Conservation (phyloP, 2,113 vertebrate species). For the Desmodus rotundus region DNA sequence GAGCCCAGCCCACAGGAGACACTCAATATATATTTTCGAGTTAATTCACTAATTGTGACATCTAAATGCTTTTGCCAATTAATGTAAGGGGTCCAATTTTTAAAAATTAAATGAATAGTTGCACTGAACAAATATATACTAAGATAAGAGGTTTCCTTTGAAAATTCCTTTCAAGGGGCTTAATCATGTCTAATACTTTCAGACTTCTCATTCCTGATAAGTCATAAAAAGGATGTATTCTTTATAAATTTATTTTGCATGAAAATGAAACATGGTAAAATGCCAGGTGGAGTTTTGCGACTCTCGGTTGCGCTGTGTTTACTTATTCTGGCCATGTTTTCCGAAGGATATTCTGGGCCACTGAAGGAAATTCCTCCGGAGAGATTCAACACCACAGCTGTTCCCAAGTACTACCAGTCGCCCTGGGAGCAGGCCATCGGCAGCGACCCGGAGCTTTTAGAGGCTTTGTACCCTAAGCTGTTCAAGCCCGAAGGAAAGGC, state of each 20-base stretch:
- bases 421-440: constrained; percentile 94
- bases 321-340: background rate
- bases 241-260: background rate
- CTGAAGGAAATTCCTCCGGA: constrained; percentile 94
- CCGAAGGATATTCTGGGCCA: constrained; percentile 91
- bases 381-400: constrained; percentile 92
- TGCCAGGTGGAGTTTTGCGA: background rate
- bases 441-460: constrained; percentile 86
- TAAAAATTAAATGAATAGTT: background rate
- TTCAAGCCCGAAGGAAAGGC: constrained; percentile 84
- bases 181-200: background rate
- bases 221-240: background rate
- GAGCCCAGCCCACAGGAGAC: background rate
- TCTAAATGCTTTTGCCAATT: background rate
- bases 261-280: background rate
- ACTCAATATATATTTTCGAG: background rate
- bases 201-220: background rate
- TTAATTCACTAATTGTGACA: background rate
- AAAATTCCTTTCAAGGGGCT: background rate
- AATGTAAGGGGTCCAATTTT: background rate
- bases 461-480: constrained; percentile 83
- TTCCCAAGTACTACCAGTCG: constrained; percentile 94
- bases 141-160: background rate
- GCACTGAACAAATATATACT: background rate
- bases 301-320: background rate